Evolutionary conservation across 2,797 vertebrate genomes (phyloP), one percentile per base, ranked within the genome.

Genomic region (Chiloscyllium punctatum): DNA sequence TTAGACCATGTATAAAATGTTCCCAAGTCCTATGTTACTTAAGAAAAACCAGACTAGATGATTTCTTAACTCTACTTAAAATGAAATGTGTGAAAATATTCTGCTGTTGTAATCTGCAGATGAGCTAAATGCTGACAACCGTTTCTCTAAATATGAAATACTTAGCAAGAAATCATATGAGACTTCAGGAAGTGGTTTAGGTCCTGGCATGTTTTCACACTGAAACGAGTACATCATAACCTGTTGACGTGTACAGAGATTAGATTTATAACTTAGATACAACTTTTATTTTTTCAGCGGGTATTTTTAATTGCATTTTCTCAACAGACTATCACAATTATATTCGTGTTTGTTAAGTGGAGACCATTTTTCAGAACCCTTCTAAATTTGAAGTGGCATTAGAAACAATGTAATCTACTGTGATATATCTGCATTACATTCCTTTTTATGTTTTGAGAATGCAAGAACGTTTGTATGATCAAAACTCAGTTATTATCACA

Each of bases 101-200:
- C n/a, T 68, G 62, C 90, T 11, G 33, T 3, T 92, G 90, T 37
- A 68, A 92, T 7, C 18, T 66, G 33, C 90, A 37, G 18, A 92
- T 68, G 62, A 66, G 68, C 68, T 37, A 92, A 92, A 37, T 9
- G 23, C 68, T 92, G 90, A 68, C 2, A 33, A 37, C 33, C 68
- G 18, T 66, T 91, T n/a, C 57, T 90, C 27, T 90, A 13, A 90
- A 66, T n/a, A 15, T 27, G 53, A 62, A 57, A 66, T n/a, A 8
- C 53, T 33, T 62, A 62, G 33, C 90, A 92, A 62, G 62, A 92
- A 92, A n/a, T 68, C n/a, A 92, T 18, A 18, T 42, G 62, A 68
- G 15, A 66, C 57, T 68, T 68, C 90, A 92, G 90, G 90, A 92
- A 92, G 90, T 92, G 90, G 90, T n/a, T 92, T 68, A 37, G 90